phyloP scores from a whole-genome alignment of 1,140 invertebrate species.

The Phymorhynchus buccinoides region DNA sequence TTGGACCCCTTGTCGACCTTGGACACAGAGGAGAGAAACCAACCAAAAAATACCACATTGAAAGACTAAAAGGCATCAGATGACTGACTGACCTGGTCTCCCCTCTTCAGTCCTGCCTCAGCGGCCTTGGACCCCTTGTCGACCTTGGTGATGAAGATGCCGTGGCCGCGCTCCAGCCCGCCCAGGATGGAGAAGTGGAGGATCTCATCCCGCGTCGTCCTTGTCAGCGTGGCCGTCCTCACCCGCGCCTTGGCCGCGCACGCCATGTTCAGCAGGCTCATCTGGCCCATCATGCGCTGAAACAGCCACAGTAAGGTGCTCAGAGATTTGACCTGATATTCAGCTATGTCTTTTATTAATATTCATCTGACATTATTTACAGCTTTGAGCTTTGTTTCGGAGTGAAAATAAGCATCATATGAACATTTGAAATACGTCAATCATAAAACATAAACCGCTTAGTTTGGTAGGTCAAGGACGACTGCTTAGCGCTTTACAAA shows the following conservation, averaged over 20 bases:
- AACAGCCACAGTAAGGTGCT: slow-evolving; percentile 16
- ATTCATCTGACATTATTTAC: too few relatives aligned
- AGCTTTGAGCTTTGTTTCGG: too few relatives aligned
- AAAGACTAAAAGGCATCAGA: not conserved
- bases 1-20: slow-evolving; percentile 94
- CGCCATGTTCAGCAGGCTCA: slow-evolving; percentile 91
- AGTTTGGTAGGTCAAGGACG: too few relatives aligned
- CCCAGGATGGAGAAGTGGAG: slow-evolving; percentile 91
- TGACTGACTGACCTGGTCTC: slow-evolving; percentile 84
- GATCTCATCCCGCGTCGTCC: slow-evolving; percentile 88
- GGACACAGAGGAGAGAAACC: not conserved
- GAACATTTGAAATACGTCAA: too few relatives aligned
- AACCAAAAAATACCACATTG: not conserved
- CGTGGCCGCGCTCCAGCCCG: slow-evolving; percentile 91
- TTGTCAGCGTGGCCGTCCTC: slow-evolving; percentile 90
- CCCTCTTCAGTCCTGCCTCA: slow-evolving; percentile 95
- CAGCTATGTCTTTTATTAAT: too few relatives aligned
- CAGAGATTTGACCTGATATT: too few relatives aligned
- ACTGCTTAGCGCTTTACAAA: too few relatives aligned
- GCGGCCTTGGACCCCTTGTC: slow-evolving; percentile 94
- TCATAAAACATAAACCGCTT: too few relatives aligned
- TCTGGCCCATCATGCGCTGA: slow-evolving; percentile 76
- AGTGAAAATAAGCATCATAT: too few relatives aligned
- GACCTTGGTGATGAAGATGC: slow-evolving; percentile 95
- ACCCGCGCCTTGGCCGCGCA: slow-evolving; percentile 96